phyloP scores from a whole-genome alignment of 1,140 invertebrate species.

The Sinella curviseta region DNA sequence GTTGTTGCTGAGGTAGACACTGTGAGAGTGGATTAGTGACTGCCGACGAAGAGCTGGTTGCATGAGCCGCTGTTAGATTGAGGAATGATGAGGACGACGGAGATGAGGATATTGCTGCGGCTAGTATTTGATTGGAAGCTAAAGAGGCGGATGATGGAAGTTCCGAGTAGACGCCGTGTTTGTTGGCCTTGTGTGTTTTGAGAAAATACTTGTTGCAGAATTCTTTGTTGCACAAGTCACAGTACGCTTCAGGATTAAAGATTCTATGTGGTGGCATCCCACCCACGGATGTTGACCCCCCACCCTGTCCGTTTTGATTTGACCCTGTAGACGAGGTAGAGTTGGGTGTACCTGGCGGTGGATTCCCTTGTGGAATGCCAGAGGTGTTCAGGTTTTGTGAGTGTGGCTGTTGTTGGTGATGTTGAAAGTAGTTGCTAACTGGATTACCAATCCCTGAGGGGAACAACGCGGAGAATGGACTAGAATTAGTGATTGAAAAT shows the following conservation, averaged over 20 bases:
- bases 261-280: slow-evolving; percentile 68
- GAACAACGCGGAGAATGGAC: slow-evolving; percentile 34
- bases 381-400: slow-evolving; percentile 3
- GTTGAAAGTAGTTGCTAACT: slow-evolving; percentile 10
- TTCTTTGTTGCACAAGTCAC: slow-evolving; percentile 91
- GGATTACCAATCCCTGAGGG: slow-evolving; percentile 10
- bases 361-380: background rate
- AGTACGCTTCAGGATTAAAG: slow-evolving; percentile 92
- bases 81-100: slow-evolving; percentile 5
- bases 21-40: slow-evolving; percentile 6
- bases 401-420: slow-evolving; percentile 2
- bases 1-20: background rate
- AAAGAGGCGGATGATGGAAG: slow-evolving; percentile 55
- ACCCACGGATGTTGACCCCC: slow-evolving; percentile 26
- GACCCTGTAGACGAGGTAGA: slow-evolving; percentile 38
- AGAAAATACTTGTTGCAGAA: slow-evolving; percentile 99
- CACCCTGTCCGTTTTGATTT: slow-evolving; percentile 21
- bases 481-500: slow-evolving; percentile 38
- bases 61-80: background rate
- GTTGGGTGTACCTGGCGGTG: slow-evolving; percentile 40
- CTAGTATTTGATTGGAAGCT: background rate
- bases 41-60: background rate
- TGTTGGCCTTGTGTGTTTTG: slow-evolving; percentile 95
- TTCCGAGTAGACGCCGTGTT: slow-evolving; percentile 90
- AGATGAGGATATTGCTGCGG: slow-evolving; percentile 6